Evolutionary conservation across 2,113 vertebrate species (phyloP).

Genomic region (Gavialis gangeticus): DNA sequence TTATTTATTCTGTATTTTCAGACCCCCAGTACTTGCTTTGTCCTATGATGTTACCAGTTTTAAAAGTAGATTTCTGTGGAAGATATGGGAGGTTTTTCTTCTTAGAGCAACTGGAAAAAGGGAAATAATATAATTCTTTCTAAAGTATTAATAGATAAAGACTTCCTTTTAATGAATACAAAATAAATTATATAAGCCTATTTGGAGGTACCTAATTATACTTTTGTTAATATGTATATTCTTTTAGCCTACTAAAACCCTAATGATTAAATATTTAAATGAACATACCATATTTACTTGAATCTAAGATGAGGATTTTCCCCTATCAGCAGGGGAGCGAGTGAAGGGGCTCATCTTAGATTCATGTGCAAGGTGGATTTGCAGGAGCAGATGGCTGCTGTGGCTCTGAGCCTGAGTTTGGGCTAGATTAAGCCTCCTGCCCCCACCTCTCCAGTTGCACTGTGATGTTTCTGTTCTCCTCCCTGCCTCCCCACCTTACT

Average conservation of each 20-base stretch:
- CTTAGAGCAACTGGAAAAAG: not conserved
- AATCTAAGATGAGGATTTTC: too few relatives aligned
- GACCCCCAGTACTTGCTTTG: not conserved
- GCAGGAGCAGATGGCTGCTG: too few relatives aligned
- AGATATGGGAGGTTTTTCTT: not conserved
- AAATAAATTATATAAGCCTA: not conserved
- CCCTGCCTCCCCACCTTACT: too few relatives aligned
- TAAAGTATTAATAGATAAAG: not conserved
- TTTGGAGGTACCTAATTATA: accelerated
- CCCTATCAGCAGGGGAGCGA: too few relatives aligned
- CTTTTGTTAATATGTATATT: too few relatives aligned
- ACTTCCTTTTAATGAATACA: not conserved
- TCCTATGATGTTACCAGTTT: not conserved
- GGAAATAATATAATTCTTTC: not conserved
- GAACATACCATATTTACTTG: not conserved
- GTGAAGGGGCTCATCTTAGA: too few relatives aligned
- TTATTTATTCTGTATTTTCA: not conserved
- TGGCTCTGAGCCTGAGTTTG: too few relatives aligned
- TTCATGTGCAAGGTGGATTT: too few relatives aligned
- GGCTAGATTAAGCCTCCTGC: too few relatives aligned
- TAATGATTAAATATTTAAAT: not conserved
- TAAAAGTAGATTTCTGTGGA: not conserved
- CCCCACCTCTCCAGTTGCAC: too few relatives aligned
- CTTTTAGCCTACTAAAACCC: not conserved
- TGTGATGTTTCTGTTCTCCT: too few relatives aligned